phyloP scores from a whole-genome alignment of 2,888 invertebrate genomes.

The Chironomus tentans region DNA sequence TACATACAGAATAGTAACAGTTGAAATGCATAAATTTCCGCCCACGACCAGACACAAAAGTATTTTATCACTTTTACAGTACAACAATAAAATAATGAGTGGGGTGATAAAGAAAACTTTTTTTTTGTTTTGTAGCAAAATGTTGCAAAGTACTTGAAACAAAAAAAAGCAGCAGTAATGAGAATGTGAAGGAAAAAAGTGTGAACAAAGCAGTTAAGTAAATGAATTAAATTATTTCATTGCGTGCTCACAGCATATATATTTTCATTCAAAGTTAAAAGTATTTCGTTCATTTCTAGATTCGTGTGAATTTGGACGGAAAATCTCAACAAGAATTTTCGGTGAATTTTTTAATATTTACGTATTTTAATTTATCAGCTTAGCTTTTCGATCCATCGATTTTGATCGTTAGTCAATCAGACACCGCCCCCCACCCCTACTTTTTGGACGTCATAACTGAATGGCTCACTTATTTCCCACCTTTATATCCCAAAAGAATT shows the following conservation, averaged over 20 bases:
- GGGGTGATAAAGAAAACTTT: background rate
- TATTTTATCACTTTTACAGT: background rate
- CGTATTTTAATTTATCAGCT: too few species aligned
- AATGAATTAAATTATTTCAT: constrained; percentile 20
- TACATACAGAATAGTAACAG: background rate
- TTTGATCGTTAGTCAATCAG: too few species aligned
- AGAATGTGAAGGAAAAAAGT: constrained; percentile 3
- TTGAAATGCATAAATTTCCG: constrained; percentile 3
- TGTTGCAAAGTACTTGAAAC: too few species aligned
- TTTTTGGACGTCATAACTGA: too few species aligned
- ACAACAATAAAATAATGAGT: background rate
- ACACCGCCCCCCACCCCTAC: too few species aligned
- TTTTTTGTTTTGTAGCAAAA: background rate
- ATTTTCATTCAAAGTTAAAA: background rate
- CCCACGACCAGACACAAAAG: background rate
- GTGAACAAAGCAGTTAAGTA: constrained; percentile 21
- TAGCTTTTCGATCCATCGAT: too few species aligned
- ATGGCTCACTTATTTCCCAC: background rate
- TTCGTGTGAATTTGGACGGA: too few species aligned
- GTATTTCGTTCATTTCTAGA: too few species aligned
- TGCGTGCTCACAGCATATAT: constrained; percentile 13
- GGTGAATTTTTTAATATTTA: too few species aligned
- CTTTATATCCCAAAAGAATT: background rate
- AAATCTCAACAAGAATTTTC: too few species aligned
- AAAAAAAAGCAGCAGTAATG: background rate